phyloP scores from a whole-genome alignment of 2,888 invertebrate genomes.

The Penaeus monodon region DNA sequence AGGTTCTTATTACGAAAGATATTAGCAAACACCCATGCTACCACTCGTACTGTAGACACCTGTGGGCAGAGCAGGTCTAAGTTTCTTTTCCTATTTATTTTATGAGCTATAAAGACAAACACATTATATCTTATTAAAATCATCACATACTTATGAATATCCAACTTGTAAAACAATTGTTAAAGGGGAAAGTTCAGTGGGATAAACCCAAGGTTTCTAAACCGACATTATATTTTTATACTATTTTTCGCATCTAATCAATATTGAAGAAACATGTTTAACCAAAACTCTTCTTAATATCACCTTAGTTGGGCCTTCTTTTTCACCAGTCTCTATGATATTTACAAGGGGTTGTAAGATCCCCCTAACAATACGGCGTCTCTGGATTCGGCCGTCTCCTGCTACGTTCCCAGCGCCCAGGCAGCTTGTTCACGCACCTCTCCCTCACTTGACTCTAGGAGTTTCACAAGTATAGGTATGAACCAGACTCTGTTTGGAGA shows the following conservation, averaged over 20 bases:
- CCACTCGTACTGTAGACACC: slow-evolving; percentile 41
- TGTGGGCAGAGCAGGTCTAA: neutral
- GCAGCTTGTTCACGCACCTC: slow-evolving; percentile 72
- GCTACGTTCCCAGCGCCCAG: slow-evolving; percentile 74
- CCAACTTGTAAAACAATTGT: no score
- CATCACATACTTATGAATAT: no score
- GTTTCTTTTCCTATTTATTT: neutral
- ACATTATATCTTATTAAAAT: no score
- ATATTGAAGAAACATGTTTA: no score
- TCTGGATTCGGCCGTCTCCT: slow-evolving; percentile 69
- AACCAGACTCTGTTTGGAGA: slow-evolving; percentile 68
- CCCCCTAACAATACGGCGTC: slow-evolving; percentile 71
- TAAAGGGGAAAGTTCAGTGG: no score
- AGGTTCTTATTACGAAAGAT: slow-evolving; percentile 40
- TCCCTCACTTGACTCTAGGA: slow-evolving; percentile 69
- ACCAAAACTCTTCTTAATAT: neutral
- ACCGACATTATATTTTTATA: no score
- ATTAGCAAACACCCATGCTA: slow-evolving; percentile 42
- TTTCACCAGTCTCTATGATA: neutral
- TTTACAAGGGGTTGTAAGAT: slow-evolving; percentile 67
- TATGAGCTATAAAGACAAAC: neutral
- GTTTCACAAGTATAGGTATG: slow-evolving; percentile 70
- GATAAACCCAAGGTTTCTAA: no score
- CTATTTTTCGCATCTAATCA: no score
- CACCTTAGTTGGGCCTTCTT: neutral